Percentiles rank a stretch among this genome's conserved stretches.
Evolutionary conservation across 2,797 vertebrate genomes (phyloP).

Genomic region (Pelobates cultripes): DNA sequence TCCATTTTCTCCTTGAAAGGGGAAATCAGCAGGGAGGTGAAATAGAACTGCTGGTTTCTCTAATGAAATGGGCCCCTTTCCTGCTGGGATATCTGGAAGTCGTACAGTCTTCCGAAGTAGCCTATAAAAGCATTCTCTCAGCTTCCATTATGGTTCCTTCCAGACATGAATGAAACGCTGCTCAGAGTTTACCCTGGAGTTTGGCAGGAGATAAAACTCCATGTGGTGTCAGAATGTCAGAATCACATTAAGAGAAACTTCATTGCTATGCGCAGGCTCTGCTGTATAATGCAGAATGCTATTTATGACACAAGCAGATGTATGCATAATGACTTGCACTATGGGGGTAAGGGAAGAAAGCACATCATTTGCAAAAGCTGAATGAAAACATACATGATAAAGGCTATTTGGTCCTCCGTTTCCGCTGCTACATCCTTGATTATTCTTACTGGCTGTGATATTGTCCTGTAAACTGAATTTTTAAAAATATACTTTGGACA

Average conservation of each 20-base stretch:
- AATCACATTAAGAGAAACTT: conserved; percentile 27
- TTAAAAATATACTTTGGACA: no score
- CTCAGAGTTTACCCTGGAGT: conserved; percentile 39
- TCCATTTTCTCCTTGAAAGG: fast-evolving
- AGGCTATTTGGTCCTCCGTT: neutral
- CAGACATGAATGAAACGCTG: conserved; percentile 39
- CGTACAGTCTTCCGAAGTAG: conserved; percentile 40
- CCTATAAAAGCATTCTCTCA: conserved; percentile 38
- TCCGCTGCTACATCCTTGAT: neutral
- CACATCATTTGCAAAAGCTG: neutral
- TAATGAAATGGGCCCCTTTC: conserved; percentile 36
- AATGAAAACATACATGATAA: conserved; percentile 8
- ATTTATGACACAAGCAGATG: conserved; percentile 33
- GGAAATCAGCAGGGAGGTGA: conserved; percentile 5
- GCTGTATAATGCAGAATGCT: conserved; percentile 30
- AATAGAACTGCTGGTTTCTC: conserved; percentile 16
- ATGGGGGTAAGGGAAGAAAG: conserved; percentile 16
- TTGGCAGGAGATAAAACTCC: conserved; percentile 42
- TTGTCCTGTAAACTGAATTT: neutral
- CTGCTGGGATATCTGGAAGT: conserved; percentile 25
- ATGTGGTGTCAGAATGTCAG: conserved; percentile 35
- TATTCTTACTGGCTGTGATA: neutral
- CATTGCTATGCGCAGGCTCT: conserved; percentile 13
- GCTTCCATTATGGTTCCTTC: conserved; percentile 41
- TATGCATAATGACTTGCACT: conserved; percentile 18